phyloP scores from a whole-genome alignment of 1,140 invertebrate genomes.

The Helicoverpa armigera region DNA sequence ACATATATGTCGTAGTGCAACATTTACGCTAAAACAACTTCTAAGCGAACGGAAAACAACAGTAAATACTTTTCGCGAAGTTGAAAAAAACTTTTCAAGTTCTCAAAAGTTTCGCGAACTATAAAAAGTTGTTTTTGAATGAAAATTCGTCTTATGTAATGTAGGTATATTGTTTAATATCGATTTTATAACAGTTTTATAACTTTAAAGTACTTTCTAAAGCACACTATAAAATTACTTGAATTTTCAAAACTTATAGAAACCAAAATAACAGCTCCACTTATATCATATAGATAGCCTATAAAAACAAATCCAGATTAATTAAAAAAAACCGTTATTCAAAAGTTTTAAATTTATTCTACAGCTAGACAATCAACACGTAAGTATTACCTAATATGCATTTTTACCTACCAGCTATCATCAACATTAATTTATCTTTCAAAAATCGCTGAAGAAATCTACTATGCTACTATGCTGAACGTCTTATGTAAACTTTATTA shows the following conservation, averaged over 20 bases:
- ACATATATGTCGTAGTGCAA: conserved; percentile 58
- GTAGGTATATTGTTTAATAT: conserved; percentile 5
- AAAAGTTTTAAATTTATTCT: not conserved
- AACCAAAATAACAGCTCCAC: not conserved
- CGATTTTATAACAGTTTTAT: not conserved
- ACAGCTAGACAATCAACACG: not conserved
- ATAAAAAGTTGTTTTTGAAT: conserved; percentile 62
- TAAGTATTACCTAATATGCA: not conserved
- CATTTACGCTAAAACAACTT: conserved; percentile 47
- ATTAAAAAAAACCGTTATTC: too few relatives aligned
- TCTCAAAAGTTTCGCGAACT: conserved; percentile 58
- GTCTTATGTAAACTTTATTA: too few relatives aligned
- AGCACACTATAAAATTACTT: not conserved
- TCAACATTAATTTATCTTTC: too few relatives aligned
- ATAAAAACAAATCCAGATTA: not conserved
- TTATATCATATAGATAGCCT: not conserved
- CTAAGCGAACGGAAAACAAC: conserved; percentile 22
- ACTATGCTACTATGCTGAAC: too few relatives aligned
- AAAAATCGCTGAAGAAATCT: too few relatives aligned
- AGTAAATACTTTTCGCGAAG: conserved; percentile 61
- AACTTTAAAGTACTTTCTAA: conserved; percentile 2
- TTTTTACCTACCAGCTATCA: too few relatives aligned
- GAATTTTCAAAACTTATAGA: not conserved
- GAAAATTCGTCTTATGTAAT: conserved; percentile 70
- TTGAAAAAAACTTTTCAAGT: conserved; percentile 49